phyloP scores from a whole-genome alignment of 2,888 invertebrate species.

The Diachrysia chrysitis region DNA sequence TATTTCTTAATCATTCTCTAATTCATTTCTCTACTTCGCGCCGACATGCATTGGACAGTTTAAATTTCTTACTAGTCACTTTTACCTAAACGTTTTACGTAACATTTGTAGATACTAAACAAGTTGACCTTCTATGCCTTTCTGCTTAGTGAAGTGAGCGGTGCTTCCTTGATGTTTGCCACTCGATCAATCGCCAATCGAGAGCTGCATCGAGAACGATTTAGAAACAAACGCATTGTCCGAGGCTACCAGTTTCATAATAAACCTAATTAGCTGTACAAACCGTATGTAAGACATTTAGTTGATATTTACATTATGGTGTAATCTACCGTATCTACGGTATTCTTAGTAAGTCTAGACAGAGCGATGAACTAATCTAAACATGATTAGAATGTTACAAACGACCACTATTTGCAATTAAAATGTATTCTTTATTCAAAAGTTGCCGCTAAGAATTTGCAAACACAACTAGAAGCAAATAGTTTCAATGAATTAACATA shows the following conservation, averaged over 20 bases:
- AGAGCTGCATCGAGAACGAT: slow-evolving; percentile 44
- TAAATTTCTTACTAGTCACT: neutral
- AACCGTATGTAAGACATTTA: slow-evolving; percentile 32
- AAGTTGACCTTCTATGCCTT: slow-evolving; percentile 26
- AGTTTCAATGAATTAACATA: no score
- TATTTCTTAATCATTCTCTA: no score
- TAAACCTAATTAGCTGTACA: slow-evolving; percentile 43
- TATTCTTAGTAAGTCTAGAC: neutral
- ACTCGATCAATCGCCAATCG: slow-evolving; percentile 60
- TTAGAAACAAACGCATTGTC: slow-evolving; percentile 48
- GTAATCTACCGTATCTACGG: neutral
- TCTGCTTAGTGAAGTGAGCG: slow-evolving; percentile 60
- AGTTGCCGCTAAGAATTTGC: neutral
- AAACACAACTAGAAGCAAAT: neutral
- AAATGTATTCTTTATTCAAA: neutral
- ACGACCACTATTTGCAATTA: neutral
- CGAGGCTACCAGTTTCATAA: slow-evolving; percentile 47
- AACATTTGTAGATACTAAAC: neutral
- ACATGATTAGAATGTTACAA: neutral
- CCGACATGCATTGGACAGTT: neutral
- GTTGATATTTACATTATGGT: neutral
- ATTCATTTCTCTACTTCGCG: no score
- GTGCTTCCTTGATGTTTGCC: slow-evolving; percentile 66
- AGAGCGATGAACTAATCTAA: neutral
- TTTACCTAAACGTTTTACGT: neutral